Conservation (phyloP, 2,113 vertebrate species). For the Apodemus speciosus region DNA sequence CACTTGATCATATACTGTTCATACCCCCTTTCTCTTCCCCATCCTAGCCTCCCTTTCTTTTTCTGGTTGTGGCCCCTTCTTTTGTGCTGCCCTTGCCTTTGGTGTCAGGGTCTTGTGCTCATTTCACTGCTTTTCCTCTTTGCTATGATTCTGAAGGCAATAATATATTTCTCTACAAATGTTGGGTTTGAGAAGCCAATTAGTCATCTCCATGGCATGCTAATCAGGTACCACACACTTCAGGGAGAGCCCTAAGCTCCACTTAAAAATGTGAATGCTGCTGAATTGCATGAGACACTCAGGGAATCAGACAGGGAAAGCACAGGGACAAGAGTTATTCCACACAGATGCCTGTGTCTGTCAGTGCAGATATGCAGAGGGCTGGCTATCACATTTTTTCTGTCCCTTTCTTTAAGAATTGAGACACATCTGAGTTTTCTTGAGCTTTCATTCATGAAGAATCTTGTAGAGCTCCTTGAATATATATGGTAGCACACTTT, state of each 20-base stretch:
- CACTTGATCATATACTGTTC: neutral
- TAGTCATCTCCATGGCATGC: neutral
- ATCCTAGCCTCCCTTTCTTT: neutral
- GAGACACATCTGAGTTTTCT: slow-evolving; percentile 40
- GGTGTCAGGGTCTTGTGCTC: neutral
- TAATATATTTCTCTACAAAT: neutral
- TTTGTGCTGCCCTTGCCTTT: neutral
- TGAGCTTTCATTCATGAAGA: slow-evolving; percentile 19
- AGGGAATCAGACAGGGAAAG: neutral
- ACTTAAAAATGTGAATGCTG: neutral
- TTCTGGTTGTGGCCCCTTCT: neutral
- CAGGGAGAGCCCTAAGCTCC: neutral
- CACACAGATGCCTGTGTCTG: neutral
- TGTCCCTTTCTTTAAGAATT: neutral
- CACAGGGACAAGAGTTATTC: neutral
- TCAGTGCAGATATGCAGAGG: neutral
- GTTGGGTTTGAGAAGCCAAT: slow-evolving; percentile 22
- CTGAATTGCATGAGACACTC: slow-evolving; percentile 18
- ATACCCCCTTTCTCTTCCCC: too few species aligned
- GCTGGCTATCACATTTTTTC: neutral
- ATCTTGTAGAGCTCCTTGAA: slow-evolving; percentile 25
- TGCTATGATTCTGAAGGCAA: neutral
- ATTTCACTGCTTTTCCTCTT: neutral
- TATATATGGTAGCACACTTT: neutral
- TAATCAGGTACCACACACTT: neutral